Percentiles rank a stretch among this genome's conserved stretches.
Evolutionary conservation across 2,888 invertebrate genomes (phyloP).

Genomic region (Ophraella communa): DNA sequence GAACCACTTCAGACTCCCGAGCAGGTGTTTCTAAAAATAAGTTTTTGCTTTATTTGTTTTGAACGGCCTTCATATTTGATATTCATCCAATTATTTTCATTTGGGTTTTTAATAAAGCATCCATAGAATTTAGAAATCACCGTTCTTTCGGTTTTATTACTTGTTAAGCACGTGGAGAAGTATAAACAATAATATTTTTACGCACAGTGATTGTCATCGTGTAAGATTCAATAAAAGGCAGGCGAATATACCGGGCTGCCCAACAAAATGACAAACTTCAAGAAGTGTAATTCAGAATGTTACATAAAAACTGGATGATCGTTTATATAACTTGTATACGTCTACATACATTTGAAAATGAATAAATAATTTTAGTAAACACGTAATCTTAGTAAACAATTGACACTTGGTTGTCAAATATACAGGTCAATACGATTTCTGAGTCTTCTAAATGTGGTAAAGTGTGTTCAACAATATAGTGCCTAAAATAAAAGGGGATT

Average conservation of each 20-base stretch:
- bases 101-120: conserved; percentile 15
- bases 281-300: no score
- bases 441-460: no score
- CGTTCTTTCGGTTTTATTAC: conserved; percentile 6
- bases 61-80: conserved; percentile 37
- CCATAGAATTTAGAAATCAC: conserved; percentile 7
- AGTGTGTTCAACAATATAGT: no score
- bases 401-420: no score
- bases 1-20: conserved; percentile 36
- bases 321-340: no score
- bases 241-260: neutral
- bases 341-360: no score
- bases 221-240: neutral
- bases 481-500: no score
- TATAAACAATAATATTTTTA: neutral
- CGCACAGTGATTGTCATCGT: neutral
- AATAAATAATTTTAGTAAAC: no score
- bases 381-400: no score
- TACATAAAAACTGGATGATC: no score
- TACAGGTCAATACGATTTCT: no score
- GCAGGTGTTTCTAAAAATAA: conserved; percentile 41
- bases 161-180: neutral
- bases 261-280: no score
- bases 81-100: conserved; percentile 40
- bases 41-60: conserved; percentile 39